Conservation (phyloP, 2,113 vertebrate species). For the Stegostoma tigrinum region DNA sequence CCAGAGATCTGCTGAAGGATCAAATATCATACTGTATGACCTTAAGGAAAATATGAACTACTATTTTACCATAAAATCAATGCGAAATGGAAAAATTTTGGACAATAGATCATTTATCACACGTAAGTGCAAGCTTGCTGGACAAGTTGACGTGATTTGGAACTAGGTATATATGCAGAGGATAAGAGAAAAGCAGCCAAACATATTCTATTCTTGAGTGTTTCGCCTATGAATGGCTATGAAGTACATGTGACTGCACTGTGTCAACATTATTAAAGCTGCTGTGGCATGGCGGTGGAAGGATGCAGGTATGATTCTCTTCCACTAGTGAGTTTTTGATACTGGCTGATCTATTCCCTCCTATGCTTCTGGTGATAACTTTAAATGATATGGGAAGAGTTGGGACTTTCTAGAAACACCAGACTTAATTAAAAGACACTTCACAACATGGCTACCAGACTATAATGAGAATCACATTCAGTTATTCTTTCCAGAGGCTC, state of each 20-base stretch:
- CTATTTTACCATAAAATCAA: constrained; percentile 56
- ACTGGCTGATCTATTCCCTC: neutral
- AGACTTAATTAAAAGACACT: neutral
- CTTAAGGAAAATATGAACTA: constrained; percentile 58
- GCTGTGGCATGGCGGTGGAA: neutral
- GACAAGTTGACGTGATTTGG: neutral
- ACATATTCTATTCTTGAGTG: constrained; percentile 8
- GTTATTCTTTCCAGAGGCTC: neutral
- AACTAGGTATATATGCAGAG: neutral
- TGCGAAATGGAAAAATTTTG: constrained; percentile 53
- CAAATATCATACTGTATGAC: constrained; percentile 49
- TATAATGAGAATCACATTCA: neutral
- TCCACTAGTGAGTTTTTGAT: neutral
- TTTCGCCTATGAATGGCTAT: neutral
- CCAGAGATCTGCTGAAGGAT: constrained; percentile 50
- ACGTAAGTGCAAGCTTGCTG: constrained; percentile 50
- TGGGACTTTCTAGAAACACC: neutral
- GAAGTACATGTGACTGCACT: neutral
- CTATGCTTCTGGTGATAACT: neutral
- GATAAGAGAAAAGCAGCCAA: neutral
- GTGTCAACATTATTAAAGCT: neutral
- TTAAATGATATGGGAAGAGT: neutral
- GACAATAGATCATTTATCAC: constrained; percentile 59
- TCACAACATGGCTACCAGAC: neutral
- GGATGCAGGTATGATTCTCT: neutral